These are phyloP conservation scores for Sceloporus undulatus DNA, from an alignment of 2,113 vertebrate genomes.

Conservation along the genomic window DNA sequence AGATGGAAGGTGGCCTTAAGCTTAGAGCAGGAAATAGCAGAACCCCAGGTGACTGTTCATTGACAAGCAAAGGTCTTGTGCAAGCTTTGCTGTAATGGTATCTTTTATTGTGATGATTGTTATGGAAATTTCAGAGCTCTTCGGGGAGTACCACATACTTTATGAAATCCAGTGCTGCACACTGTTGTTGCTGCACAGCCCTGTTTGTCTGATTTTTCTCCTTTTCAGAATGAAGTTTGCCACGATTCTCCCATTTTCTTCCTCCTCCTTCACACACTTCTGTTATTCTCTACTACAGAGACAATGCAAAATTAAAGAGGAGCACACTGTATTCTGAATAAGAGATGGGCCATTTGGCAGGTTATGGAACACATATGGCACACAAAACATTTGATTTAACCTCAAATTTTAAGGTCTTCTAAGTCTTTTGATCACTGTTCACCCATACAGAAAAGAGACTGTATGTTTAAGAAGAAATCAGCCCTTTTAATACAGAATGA, in stretches of 20 bases:
- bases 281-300: background rate
- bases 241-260: background rate
- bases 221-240: background rate
- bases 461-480: too few relatives aligned
- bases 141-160: conserved; percentile 1
- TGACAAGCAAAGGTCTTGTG: conserved; percentile 43
- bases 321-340: background rate
- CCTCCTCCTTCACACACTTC: background rate
- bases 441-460: background rate
- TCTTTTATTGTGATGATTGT: conserved; percentile 26
- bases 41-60: conserved; percentile 34
- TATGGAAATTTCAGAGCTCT: conserved; percentile 33
- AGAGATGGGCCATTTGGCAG: too few relatives aligned
- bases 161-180: background rate
- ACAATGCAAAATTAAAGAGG: conserved; percentile 25
- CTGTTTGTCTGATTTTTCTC: background rate
- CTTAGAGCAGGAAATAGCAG: conserved; percentile 10
- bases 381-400: background rate
- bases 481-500: too few relatives aligned
- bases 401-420: background rate
- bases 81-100: background rate
- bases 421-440: background rate
- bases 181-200: background rate
- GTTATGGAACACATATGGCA: background rate
- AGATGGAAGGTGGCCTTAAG: background rate